phyloP scores from a whole-genome alignment of 2,888 invertebrate genomes.

The Masnerella sp. region DNA sequence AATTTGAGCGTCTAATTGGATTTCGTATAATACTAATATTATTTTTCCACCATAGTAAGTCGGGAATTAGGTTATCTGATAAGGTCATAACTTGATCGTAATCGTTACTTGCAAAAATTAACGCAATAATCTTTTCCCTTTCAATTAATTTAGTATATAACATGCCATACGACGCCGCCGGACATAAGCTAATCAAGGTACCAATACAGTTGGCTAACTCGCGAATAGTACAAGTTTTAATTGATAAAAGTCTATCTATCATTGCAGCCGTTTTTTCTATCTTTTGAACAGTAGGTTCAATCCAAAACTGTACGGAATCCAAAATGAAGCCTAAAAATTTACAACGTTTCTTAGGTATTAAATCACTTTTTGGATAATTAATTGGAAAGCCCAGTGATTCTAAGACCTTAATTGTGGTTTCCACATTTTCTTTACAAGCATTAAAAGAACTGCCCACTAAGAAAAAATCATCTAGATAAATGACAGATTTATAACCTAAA shows the following conservation, averaged over 20 bases:
- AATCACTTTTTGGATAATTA: conserved; percentile 12
- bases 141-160: conserved; percentile 10
- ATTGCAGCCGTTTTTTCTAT: background rate
- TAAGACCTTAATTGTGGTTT: background rate
- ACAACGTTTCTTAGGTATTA: background rate
- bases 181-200: conserved; percentile 4
- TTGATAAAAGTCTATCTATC: background rate
- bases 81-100: conserved; percentile 3
- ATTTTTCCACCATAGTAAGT: conserved; percentile 1
- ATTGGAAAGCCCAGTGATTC: conserved; percentile 9
- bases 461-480: conserved; percentile 5
- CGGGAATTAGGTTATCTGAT: background rate
- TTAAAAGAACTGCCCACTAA: background rate
- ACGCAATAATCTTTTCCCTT: conserved; percentile 3
- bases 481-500: background rate
- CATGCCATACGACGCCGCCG: conserved; percentile 11
- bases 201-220: background rate
- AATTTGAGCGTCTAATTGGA: background rate
- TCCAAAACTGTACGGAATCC: background rate
- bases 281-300: background rate
- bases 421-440: background rate
- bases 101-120: conserved; percentile 7
- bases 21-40: background rate
- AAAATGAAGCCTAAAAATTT: conserved; percentile 3
- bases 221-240: background rate